Percentiles rank a stretch among this genome's conserved stretches.
phyloP scores from a whole-genome alignment of 2,888 invertebrate species.

The Lepidochrysops patricia region DNA sequence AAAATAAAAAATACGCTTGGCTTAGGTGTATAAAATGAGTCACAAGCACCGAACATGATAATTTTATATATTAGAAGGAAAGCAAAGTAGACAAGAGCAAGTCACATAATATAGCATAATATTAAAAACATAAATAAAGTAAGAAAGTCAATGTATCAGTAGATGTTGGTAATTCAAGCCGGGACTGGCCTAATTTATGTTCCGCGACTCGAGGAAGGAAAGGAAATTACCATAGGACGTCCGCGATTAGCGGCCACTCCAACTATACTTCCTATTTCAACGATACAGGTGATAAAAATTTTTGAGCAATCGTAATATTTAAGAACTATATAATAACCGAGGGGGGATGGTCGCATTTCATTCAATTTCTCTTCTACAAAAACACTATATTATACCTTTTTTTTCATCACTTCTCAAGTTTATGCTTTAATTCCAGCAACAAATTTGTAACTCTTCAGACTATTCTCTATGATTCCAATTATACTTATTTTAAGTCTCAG shows the following conservation, averaged over 20 bases:
- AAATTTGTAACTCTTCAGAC: neutral
- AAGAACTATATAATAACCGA: neutral
- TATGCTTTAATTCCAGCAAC: neutral
- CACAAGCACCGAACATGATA: too few relatives aligned
- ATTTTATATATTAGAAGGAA: neutral
- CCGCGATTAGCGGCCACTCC: constrained; percentile 54
- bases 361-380: too few relatives aligned
- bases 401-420: neutral
- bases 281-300: constrained; percentile 26
- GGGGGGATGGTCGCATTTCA: too few relatives aligned
- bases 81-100: neutral
- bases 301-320: neutral
- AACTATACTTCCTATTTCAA: constrained; percentile 25
- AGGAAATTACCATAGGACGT: constrained; percentile 66
- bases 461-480: neutral
- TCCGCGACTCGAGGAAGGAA: constrained; percentile 58
- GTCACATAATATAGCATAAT: neutral
- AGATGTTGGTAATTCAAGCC: constrained; percentile 61
- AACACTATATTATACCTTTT: too few relatives aligned
- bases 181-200: constrained; percentile 62
- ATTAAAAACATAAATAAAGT: constrained; percentile 11
- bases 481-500: neutral
- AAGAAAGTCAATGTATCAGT: constrained; percentile 39
- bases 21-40: too few relatives aligned
- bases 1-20: too few relatives aligned